Evolutionary conservation across 2,797 vertebrate genomes (phyloP).

Genomic region (Orientallactaga sibirica): DNA sequence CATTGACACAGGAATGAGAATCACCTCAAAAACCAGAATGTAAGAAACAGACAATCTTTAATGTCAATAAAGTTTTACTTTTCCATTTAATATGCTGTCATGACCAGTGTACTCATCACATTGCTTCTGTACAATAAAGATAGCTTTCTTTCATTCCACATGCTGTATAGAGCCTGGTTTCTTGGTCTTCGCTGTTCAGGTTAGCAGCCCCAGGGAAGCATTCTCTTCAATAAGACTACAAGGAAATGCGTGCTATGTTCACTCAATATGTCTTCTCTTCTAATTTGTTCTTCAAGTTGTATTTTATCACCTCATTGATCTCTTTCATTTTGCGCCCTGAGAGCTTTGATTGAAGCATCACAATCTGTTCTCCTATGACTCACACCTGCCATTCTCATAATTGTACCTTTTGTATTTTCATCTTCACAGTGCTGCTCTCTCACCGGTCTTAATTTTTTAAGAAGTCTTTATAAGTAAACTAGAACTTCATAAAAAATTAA

Average conservation of each 20-base stretch:
- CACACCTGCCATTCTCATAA: background rate
- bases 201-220: background rate
- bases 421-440: background rate
- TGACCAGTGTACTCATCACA: background rate
- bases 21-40: background rate
- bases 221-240: background rate
- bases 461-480: background rate
- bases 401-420: constrained; percentile 11
- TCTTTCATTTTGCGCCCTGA: background rate
- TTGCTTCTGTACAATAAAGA: background rate
- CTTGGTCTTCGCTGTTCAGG: background rate
- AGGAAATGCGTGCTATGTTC: background rate
- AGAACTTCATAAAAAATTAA: background rate
- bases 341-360: background rate
- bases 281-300: background rate
- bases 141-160: background rate
- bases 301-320: background rate
- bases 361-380: background rate
- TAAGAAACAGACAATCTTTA: background rate
- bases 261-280: background rate
- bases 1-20: background rate
- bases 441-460: background rate
- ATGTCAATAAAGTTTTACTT: constrained; percentile 36
- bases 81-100: background rate
- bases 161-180: background rate